Percentiles rank a stretch among this genome's conserved stretches.
These are phyloP conservation scores for Psilopogon haemacephalus DNA, from an alignment of 2,113 vertebrate species.

Conservation along the genomic window DNA sequence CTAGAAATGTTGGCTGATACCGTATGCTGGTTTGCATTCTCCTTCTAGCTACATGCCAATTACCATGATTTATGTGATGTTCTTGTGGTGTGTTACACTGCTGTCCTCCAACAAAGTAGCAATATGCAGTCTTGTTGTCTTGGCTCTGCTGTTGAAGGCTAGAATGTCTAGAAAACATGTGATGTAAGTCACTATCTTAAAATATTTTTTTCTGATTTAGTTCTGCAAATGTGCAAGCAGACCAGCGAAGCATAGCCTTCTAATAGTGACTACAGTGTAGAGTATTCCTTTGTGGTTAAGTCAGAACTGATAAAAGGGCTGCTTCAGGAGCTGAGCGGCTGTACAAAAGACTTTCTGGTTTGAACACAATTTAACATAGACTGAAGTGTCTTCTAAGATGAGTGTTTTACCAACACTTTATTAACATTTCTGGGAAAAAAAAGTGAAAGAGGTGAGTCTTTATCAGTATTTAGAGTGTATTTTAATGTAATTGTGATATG, in stretches of 20 bases:
- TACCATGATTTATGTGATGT: background rate
- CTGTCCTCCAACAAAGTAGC: background rate
- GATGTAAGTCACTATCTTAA: background rate
- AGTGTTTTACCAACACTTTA: background rate
- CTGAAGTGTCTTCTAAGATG: background rate
- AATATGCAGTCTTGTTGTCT: background rate
- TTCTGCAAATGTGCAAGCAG: background rate
- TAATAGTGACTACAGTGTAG: background rate
- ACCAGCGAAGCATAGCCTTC: background rate
- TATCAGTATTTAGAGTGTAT: background rate
- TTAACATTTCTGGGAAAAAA: background rate
- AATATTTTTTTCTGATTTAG: background rate
- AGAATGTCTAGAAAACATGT: background rate
- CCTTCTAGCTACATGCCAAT: background rate
- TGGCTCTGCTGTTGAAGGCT: background rate
- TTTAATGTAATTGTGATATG: background rate
- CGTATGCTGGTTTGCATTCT: background rate
- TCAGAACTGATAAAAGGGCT: conserved; percentile 17
- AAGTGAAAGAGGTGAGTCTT: background rate
- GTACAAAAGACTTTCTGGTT: background rate
- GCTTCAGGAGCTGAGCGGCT: background rate
- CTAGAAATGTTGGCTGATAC: background rate
- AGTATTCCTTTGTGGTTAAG: background rate
- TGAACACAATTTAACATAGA: background rate
- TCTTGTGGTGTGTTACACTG: background rate